A percentile compares a stretch with the other conserved stretches of the same genome.
Conservation (phyloP, 2,113 vertebrate species). For the Cnemophilus loriae region DNA sequence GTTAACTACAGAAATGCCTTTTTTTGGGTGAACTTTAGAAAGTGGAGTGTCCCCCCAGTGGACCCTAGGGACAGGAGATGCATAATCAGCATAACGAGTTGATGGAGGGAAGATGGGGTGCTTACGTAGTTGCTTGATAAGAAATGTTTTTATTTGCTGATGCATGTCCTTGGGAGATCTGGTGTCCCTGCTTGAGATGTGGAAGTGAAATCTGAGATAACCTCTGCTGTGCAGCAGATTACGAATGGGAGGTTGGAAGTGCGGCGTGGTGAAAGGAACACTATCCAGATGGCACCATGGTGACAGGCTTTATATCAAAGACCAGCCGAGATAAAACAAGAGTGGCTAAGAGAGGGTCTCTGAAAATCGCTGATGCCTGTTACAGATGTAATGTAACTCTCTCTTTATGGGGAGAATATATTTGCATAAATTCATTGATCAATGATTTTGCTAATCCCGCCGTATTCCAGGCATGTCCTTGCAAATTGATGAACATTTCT, state of each 20-base stretch:
- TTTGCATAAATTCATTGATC: conserved; percentile 52
- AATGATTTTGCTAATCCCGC: conserved; percentile 32
- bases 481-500: conserved; percentile 51
- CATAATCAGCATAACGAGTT: not conserved
- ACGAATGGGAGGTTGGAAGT: not conserved
- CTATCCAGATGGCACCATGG: conserved; percentile 55
- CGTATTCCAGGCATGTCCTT: conserved; percentile 4
- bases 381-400: conserved; percentile 18
- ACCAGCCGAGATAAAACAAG: not conserved
- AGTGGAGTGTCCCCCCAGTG: not conserved
- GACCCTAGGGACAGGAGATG: not conserved
- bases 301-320: conserved; percentile 57
- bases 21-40: not conserved
- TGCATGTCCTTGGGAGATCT: not conserved
- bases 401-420: conserved; percentile 21
- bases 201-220: conserved; percentile 30
- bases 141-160: not conserved
- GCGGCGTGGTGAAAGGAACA: conserved; percentile 2
- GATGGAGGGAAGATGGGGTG: not conserved
- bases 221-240: not conserved
- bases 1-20: not conserved
- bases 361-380: conserved; percentile 24
- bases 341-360: not conserved
- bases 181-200: not conserved
- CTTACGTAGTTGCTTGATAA: not conserved